Percentiles rank a stretch among this genome's conserved stretches.
Conservation (phyloP, 2,113 vertebrate genomes). For the Alosa alosa region DNA sequence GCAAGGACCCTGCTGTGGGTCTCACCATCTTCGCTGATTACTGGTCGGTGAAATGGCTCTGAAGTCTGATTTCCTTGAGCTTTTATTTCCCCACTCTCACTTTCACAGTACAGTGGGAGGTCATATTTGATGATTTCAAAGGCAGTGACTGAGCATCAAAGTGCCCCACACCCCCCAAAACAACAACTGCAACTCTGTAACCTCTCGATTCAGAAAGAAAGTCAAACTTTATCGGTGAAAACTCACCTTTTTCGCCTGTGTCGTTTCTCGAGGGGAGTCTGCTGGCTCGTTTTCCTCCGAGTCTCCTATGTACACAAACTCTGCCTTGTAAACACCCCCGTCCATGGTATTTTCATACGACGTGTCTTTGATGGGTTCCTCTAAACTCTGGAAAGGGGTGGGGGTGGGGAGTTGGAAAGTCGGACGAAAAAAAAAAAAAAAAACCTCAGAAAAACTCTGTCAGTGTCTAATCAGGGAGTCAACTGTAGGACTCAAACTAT, state of each 20-base stretch:
- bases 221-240: not conserved
- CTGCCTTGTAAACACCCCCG: conserved; percentile 79
- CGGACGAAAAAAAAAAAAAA: not conserved
- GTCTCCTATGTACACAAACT: conserved; percentile 81
- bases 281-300: conserved; percentile 70
- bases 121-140: conserved; percentile 6
- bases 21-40: not conserved
- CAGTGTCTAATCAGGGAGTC: not conserved
- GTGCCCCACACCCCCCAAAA: not conserved
- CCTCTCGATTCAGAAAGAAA: not conserved
- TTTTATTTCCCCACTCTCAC: too few relatives aligned
- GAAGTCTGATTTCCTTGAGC: not conserved
- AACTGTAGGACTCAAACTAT: conserved; percentile 47
- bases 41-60: not conserved
- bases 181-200: not conserved
- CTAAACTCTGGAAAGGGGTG: conserved; percentile 55
- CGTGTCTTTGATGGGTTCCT: conserved; percentile 36
- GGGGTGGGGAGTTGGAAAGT: not conserved
- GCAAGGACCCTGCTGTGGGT: not conserved
- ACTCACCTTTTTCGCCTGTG: conserved; percentile 15
- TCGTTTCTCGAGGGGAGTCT: conserved; percentile 31
- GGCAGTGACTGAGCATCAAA: not conserved
- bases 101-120: conserved; percentile 1
- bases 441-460: not conserved
- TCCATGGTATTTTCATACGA: conserved; percentile 70